Conservation (phyloP, 2,113 vertebrate genomes). For the Aegotheles bennettii region DNA sequence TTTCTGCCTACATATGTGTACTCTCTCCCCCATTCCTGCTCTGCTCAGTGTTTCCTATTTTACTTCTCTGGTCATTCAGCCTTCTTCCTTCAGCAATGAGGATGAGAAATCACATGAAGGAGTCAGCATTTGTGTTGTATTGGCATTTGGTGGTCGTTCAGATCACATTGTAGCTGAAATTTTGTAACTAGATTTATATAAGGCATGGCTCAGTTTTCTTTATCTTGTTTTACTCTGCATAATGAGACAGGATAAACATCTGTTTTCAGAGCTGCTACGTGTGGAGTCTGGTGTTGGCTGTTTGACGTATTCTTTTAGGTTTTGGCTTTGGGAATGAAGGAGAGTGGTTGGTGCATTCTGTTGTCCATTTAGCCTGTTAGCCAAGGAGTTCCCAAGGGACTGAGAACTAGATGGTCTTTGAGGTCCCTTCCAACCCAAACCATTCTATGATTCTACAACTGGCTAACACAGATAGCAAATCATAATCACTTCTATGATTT, state of each 20-base stretch:
- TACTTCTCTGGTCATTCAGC: neutral
- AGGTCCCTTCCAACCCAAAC: too few relatives aligned
- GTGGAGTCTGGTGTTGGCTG: neutral
- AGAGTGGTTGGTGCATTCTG: neutral
- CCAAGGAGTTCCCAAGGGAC: neutral
- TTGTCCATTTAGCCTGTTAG: neutral
- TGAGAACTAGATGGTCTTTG: too few relatives aligned
- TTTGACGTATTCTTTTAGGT: neutral
- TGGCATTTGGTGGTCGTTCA: neutral
- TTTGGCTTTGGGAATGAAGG: neutral
- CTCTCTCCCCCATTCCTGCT: neutral
- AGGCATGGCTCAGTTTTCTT: neutral
- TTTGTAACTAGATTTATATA: neutral
- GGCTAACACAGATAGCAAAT: neutral
- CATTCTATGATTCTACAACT: too few relatives aligned
- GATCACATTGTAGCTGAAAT: neutral
- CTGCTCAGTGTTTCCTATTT: neutral
- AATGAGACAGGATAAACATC: neutral
- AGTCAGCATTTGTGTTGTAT: neutral
- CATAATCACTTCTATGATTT: neutral
- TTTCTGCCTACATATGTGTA: neutral
- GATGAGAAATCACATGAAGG: neutral
- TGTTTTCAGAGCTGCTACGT: neutral
- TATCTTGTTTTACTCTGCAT: neutral
- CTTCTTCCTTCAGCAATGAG: neutral